Conservation (phyloP, 2,797 vertebrate genomes). For the Melanotaenia nigrans region DNA sequence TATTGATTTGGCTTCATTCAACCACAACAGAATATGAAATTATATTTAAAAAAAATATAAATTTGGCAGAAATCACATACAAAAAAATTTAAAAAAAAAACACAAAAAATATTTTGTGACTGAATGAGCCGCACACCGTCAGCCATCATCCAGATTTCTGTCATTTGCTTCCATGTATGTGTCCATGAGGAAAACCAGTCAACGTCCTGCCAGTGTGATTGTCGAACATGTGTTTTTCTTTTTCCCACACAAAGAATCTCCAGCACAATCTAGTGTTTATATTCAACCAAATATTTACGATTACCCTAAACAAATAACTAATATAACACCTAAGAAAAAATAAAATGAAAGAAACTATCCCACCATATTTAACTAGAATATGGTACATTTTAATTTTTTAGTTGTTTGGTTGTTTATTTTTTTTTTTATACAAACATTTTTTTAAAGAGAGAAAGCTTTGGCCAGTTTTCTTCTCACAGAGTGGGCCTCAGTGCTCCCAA, state of each 20-base stretch:
- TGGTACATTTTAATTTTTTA: conserved; percentile 33
- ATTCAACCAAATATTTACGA: conserved; percentile 1
- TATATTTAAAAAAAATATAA: too few relatives aligned
- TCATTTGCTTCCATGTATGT: neutral
- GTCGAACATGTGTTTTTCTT: conserved; percentile 43
- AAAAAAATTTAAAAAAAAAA: neutral
- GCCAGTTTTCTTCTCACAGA: conserved; percentile 26
- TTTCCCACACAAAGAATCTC: conserved; percentile 24
- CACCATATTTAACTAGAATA: conserved; percentile 49
- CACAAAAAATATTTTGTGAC: conserved; percentile 7
- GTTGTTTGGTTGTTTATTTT: neutral
- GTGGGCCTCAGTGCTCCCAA: conserved; percentile 11
- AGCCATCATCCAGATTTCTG: conserved; percentile 1
- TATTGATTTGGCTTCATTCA: neutral
- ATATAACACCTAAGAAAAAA: conserved; percentile 19
- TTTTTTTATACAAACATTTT: conserved; percentile 28
- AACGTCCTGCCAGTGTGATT: conserved; percentile 36
- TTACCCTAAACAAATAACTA: conserved; percentile 23
- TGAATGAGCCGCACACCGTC: neutral
- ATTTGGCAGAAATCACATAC: conserved; percentile 22
- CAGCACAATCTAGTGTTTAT: conserved; percentile 45
- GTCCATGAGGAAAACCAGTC: conserved; percentile 1
- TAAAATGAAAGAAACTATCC: conserved; percentile 28
- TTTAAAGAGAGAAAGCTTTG: conserved; percentile 34
- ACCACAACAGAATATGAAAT: neutral